These are phyloP conservation scores for Lepus timidus DNA, from an alignment of 2,113 vertebrate species.

Conservation along the genomic window DNA sequence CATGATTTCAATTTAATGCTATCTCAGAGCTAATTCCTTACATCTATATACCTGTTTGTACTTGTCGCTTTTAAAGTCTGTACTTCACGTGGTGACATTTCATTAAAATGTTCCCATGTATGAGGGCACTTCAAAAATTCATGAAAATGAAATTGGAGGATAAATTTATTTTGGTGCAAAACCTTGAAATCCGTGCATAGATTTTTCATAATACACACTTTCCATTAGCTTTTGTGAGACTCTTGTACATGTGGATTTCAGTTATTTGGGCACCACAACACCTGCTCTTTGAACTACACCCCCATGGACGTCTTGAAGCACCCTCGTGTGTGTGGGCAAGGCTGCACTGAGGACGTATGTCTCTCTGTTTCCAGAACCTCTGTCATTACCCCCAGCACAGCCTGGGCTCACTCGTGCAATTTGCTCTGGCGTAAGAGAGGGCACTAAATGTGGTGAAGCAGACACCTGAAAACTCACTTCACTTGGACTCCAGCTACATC, in stretches of 20 bases:
- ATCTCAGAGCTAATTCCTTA: background rate
- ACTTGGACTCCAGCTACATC: background rate
- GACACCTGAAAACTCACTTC: background rate
- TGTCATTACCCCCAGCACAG: rapidly evolving
- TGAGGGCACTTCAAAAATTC: too few relatives aligned
- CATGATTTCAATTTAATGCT: background rate
- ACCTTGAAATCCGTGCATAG: too few relatives aligned
- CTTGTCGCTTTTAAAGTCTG: background rate
- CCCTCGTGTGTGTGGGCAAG: background rate
- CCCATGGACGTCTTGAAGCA: too few relatives aligned
- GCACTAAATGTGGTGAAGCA: rapidly evolving
- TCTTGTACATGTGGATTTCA: too few relatives aligned
- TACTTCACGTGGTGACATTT: rapidly evolving
- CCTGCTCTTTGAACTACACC: too few relatives aligned
- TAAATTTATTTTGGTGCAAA: too few relatives aligned
- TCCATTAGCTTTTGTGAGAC: too few relatives aligned
- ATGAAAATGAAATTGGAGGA: too few relatives aligned
- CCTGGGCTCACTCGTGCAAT: rapidly evolving
- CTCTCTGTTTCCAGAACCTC: rapidly evolving
- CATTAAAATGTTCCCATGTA: rapidly evolving
- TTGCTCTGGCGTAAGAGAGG: background rate
- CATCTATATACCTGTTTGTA: rapidly evolving
- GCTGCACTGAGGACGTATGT: background rate
- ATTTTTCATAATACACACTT: too few relatives aligned
- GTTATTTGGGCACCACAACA: too few relatives aligned